Percentiles rank a stretch among this genome's conserved stretches.
Evolutionary conservation across 2,888 invertebrate species (phyloP).

Genomic region (Agrochola lota): DNA sequence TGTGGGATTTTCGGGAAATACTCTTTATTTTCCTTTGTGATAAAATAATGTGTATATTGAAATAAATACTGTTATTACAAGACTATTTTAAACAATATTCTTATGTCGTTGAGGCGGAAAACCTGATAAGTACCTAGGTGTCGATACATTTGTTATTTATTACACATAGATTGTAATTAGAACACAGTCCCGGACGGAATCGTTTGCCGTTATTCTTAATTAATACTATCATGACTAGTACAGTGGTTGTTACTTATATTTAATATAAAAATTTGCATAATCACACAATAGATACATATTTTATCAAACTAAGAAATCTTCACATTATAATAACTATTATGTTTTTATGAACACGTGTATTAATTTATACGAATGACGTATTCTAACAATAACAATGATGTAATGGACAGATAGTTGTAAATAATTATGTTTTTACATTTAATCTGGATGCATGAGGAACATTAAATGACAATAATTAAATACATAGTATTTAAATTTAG

Average conservation of each 20-base stretch:
- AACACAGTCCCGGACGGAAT: constrained; percentile 49
- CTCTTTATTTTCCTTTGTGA: constrained; percentile 38
- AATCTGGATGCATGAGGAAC: constrained; percentile 41
- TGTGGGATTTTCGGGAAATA: constrained; percentile 41
- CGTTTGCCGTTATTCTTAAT: constrained; percentile 50
- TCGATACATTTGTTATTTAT: constrained; percentile 56
- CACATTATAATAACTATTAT: constrained; percentile 55
- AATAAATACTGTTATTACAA: constrained; percentile 40
- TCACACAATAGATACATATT: constrained; percentile 60
- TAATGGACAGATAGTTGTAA: constrained; percentile 45
- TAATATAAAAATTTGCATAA: constrained; percentile 66
- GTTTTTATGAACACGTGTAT: constrained; percentile 58
- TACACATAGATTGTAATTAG: constrained; percentile 43
- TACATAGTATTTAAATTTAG: constrained; percentile 34
- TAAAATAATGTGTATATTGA: constrained; percentile 33
- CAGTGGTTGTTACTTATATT: constrained; percentile 59
- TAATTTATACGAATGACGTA: constrained; percentile 51
- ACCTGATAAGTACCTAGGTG: constrained; percentile 65
- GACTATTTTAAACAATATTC: constrained; percentile 59
- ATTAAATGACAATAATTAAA: constrained; percentile 55
- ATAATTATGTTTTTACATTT: constrained; percentile 42
- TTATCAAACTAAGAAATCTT: constrained; percentile 64
- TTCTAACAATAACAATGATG: constrained; percentile 56
- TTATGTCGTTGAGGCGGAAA: constrained; percentile 69
- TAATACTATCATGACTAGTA: constrained; percentile 63